Conservation (phyloP, 2,113 vertebrate species). For the Oncorhynchus gorbuscha region DNA sequence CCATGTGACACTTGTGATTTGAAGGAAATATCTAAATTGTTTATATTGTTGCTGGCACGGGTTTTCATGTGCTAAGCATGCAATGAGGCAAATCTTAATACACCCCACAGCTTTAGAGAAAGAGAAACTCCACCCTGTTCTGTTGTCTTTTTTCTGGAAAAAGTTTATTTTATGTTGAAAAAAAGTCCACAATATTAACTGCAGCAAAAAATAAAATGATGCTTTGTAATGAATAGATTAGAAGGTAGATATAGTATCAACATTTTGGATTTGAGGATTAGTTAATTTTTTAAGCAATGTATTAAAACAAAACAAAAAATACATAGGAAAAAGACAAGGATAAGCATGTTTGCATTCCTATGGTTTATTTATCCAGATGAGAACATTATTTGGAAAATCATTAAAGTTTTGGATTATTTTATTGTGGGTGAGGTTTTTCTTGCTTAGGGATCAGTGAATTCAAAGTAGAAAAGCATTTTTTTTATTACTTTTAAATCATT, state of each 20-base stretch:
- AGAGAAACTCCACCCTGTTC: conserved; percentile 33
- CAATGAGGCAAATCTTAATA: conserved; percentile 34
- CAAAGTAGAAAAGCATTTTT: not conserved
- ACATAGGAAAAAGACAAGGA: conserved; percentile 76
- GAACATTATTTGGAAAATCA: conserved; percentile 86
- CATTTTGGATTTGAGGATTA: conserved; percentile 49
- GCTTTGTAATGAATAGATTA: conserved; percentile 40
- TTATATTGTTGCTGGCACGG: conserved; percentile 38
- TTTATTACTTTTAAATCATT: conserved; percentile 14
- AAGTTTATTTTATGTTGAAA: conserved; percentile 40
- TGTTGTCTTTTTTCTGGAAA: conserved; percentile 37
- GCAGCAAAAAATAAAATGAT: conserved; percentile 28
- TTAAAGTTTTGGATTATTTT: conserved; percentile 90
- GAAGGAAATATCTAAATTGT: conserved; percentile 59
- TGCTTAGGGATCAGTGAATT: not conserved
- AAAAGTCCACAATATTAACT: conserved; percentile 47
- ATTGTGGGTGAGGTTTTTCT: conserved; percentile 39
- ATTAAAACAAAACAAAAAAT: conserved; percentile 67
- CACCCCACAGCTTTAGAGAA: conserved; percentile 32
- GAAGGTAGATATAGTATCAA: conserved; percentile 33
- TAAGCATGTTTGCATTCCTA: conserved; percentile 87
- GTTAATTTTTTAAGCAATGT: conserved; percentile 72
- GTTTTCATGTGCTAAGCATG: conserved; percentile 49
- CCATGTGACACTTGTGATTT: conserved; percentile 49
- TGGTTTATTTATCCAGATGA: conserved; percentile 84